Base-by-base conservation (phyloP, 2,113 vertebrate species). In the Kobus ellipsiprymnus region DNA sequence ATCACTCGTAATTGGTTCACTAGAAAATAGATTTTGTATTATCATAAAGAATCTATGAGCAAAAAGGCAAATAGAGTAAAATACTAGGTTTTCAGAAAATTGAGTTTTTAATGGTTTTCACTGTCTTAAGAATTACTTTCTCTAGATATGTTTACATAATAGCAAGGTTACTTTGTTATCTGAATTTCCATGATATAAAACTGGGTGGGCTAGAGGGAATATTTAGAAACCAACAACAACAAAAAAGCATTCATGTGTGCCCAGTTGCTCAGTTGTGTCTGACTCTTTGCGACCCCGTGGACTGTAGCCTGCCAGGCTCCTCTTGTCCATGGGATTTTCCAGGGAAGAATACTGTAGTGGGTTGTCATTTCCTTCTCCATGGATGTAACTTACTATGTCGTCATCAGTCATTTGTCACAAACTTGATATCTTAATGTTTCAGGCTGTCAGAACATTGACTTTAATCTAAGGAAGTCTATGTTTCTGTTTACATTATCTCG, bases 1-100 rank as follows among this genome's bases (percentile, higher is more conserved):
- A 90, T 97, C 52, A 52, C 83, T 17, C 6, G 30, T 93, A 97
- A 97, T 95, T 88, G 60, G 50, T 89, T 93, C 98, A 93, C 67
- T 92, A 97, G 13, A 33, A 90, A 94, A 84, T 1, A 77, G 40
- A 81, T 81, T 77, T 67, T 2, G 17, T 78, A 9, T 80, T 54
- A 36, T 92, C 6, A 83, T 78, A 46, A 67, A 86, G 36, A 87
- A 91, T 33, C n/a, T 77, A 36, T 29, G 54, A 36, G 21, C 3
- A 77, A 81, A 92, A 91, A 54, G 17, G 6, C 14, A 90, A 91
- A 44, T 71, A 21, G 29, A 77, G 1, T 33, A 25, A 89, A 94
- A 44, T 25, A 9, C 60, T 82, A 48, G 6, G 48, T 64, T 90
- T 97, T 93, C 27, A 81, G 55, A 23, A 29, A 95, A n/a, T 71